A percentile compares a stretch with the other conserved stretches of the same genome.
Evolutionary conservation across 1,140 invertebrate species (phyloP).

Genomic region (Heliothis virescens): DNA sequence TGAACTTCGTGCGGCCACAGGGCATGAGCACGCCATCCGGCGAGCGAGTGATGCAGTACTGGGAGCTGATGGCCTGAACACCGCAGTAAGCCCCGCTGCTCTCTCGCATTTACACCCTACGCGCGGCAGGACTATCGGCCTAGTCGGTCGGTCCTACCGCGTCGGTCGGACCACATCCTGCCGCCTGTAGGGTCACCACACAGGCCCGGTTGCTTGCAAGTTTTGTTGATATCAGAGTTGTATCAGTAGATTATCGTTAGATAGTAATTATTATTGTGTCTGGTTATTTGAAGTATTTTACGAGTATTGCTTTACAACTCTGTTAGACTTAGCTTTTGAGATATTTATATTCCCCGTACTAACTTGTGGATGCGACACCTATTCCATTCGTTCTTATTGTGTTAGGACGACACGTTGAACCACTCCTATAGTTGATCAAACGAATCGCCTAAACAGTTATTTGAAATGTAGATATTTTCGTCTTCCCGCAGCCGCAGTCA

Average conservation of each 20-base stretch:
- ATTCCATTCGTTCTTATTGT: no score
- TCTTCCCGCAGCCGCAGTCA: constrained; percentile 32
- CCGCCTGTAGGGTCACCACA: constrained; percentile 14
- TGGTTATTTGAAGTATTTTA: constrained; percentile 7
- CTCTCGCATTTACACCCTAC: constrained; percentile 34
- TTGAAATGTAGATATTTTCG: constrained; percentile 14
- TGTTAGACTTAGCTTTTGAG: constrained; percentile 13
- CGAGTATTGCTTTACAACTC: constrained; percentile 30
- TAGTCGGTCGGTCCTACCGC: neutral
- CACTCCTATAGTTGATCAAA: neutral
- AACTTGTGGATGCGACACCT: no score
- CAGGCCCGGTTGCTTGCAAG: constrained; percentile 6
- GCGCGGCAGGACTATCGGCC: neutral
- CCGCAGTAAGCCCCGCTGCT: neutral
- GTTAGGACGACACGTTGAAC: no score
- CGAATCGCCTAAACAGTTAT: neutral
- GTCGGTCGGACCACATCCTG: constrained; percentile 32
- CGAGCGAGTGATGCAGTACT: constrained; percentile 86
- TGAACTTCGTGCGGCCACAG: constrained; percentile 88
- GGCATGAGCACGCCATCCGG: constrained; percentile 82
- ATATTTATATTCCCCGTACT: neutral
- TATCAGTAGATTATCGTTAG: constrained; percentile 19
- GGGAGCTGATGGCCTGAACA: constrained; percentile 79
- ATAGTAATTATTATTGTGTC: constrained; percentile 13
- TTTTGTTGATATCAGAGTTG: constrained; percentile 33